Evolutionary conservation across 2,888 invertebrate genomes (phyloP).

Genomic region (Clusia tigrina): DNA sequence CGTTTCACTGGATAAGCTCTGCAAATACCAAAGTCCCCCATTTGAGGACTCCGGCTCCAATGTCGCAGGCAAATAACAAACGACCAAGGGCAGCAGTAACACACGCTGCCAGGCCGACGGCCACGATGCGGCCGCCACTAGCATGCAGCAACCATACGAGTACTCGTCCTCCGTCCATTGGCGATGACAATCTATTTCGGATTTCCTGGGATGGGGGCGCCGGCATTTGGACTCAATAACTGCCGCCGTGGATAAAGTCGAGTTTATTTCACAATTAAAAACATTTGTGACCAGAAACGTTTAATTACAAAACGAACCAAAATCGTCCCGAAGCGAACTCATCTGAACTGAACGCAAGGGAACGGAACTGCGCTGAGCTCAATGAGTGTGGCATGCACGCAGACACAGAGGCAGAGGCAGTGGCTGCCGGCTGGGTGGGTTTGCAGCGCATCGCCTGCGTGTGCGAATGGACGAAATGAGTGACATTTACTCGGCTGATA

Average conservation of each 20-base stretch:
- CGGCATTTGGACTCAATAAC: conserved; percentile 33
- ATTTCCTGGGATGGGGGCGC: conserved; percentile 26
- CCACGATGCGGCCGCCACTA: neutral
- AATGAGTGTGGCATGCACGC: too few relatives aligned
- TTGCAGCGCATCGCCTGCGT: neutral
- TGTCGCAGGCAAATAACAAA: neutral
- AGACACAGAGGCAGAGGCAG: neutral
- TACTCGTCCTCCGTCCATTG: neutral
- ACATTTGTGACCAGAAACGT: conserved; percentile 43
- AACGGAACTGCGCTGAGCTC: neutral
- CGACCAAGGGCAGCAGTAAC: conserved; percentile 1
- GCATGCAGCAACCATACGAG: neutral
- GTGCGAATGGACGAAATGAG: conserved; percentile 12
- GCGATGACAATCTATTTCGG: conserved; percentile 9
- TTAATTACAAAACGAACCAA: conserved; percentile 55
- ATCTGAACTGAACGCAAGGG: neutral
- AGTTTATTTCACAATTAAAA: conserved; percentile 48
- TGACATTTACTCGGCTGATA: conserved; percentile 43
- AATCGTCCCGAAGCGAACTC: neutral
- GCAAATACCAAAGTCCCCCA: neutral
- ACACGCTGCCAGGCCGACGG: conserved; percentile 45
- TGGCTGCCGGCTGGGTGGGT: neutral
- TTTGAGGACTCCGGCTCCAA: neutral
- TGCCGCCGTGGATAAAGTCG: conserved; percentile 27
- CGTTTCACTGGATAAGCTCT: neutral